phyloP scores from a whole-genome alignment of 2,113 vertebrate species.

The Dromaius novaehollandiae region DNA sequence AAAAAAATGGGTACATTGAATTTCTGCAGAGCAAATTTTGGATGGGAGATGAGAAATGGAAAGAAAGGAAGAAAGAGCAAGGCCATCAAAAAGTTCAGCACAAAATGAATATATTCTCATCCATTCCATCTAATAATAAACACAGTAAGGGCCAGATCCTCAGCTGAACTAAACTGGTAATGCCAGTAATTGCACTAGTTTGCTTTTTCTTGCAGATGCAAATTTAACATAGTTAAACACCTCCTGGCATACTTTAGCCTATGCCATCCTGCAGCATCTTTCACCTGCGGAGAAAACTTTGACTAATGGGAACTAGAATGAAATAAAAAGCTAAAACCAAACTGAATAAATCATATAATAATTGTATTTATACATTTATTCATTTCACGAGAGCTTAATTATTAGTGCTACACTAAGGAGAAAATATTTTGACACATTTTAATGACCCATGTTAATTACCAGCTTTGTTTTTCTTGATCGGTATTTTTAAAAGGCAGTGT shows the following conservation, averaged over 20 bases:
- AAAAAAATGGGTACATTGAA: conserved; percentile 34
- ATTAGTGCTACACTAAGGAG: not conserved
- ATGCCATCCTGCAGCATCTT: not conserved
- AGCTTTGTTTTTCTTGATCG: not conserved
- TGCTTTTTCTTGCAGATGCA: not conserved
- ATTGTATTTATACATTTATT: not conserved
- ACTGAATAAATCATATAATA: not conserved
- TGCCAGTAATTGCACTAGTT: not conserved
- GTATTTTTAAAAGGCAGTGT: not conserved
- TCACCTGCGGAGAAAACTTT: not conserved
- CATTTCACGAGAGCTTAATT: not conserved
- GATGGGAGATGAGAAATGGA: conserved; percentile 21
- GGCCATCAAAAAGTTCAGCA: conserved; percentile 46
- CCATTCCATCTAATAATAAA: conserved; percentile 47
- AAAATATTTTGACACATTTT: not conserved
- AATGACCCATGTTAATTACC: not conserved
- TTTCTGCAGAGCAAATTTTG: conserved; percentile 49
- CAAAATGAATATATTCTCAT: not conserved
- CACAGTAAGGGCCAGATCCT: not conserved
- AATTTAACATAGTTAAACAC: not conserved
- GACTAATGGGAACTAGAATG: not conserved
- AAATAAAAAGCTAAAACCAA: not conserved
- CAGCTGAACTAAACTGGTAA: conserved; percentile 7
- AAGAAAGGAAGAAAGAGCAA: conserved; percentile 49
- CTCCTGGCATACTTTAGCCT: not conserved